Percentiles rank a stretch among this genome's conserved stretches.
phyloP scores from a whole-genome alignment of 2,888 invertebrate species.

The Protodeltote pygarga region DNA sequence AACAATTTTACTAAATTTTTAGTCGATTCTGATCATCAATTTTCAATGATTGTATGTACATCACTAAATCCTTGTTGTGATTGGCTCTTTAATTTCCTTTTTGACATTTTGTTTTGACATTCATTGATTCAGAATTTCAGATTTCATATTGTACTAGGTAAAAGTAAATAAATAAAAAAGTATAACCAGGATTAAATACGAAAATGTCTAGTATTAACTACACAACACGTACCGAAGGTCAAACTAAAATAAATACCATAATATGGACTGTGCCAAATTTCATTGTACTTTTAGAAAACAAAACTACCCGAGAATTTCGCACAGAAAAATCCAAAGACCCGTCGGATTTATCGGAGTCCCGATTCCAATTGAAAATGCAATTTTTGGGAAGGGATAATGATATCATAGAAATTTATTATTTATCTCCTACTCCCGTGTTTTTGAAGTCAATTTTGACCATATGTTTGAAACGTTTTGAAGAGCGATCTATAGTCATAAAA shows the following conservation, averaged over 20 bases:
- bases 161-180: constrained; percentile 5
- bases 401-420: constrained; percentile 77
- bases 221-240: constrained; percentile 75
- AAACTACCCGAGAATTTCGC: constrained; percentile 70
- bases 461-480: constrained; percentile 77
- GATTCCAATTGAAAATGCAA: constrained; percentile 79
- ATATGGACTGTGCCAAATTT: constrained; percentile 79
- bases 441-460: constrained; percentile 75
- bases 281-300: constrained; percentile 69
- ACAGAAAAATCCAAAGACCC: constrained; percentile 68
- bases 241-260: constrained; percentile 76
- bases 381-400: constrained; percentile 77
- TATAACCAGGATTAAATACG: not conserved
- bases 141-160: not conserved
- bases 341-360: constrained; percentile 54
- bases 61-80: constrained; percentile 4
- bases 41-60: not conserved
- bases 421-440: constrained; percentile 74
- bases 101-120: not conserved
- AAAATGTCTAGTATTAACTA: constrained; percentile 61
- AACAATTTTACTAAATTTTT: no score
- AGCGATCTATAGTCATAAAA: constrained; percentile 76
- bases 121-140: not conserved
- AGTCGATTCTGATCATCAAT: constrained; percentile 2
- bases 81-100: not conserved